Conservation (phyloP, 2,888 invertebrate genomes). For the Metellina segmentata region DNA sequence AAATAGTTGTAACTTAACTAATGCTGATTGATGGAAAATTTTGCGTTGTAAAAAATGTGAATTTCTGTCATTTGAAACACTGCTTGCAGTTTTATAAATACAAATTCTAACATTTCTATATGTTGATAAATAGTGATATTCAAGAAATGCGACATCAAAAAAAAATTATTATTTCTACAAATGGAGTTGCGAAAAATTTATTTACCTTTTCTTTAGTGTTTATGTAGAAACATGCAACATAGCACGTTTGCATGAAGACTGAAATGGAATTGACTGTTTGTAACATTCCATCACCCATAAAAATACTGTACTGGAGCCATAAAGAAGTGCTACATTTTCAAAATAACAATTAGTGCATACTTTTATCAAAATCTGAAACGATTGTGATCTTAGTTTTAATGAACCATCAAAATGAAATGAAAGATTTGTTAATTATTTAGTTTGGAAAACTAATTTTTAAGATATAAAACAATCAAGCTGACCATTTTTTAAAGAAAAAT, state of each 20-base stretch:
- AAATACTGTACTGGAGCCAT: conserved; percentile 90
- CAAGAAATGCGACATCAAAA: background rate
- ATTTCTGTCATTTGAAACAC: too few relatives aligned
- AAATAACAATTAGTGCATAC: too few relatives aligned
- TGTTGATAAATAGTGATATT: background rate
- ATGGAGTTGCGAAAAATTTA: background rate
- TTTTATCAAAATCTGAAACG: too few relatives aligned
- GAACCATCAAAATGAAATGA: too few relatives aligned
- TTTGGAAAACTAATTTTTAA: too few relatives aligned
- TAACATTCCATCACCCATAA: conserved; percentile 87
- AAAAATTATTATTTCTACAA: background rate
- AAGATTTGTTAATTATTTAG: too few relatives aligned
- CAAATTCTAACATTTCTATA: background rate
- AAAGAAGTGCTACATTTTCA: conserved; percentile 85
- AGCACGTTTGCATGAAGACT: conserved; percentile 86
- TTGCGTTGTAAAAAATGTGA: too few relatives aligned
- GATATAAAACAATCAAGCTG: background rate
- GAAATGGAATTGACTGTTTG: conserved; percentile 89
- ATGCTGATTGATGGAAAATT: too few relatives aligned
- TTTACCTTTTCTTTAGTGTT: conserved; percentile 86
- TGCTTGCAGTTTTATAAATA: too few relatives aligned
- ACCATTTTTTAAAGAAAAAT: background rate
- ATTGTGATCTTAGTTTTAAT: too few relatives aligned
- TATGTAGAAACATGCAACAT: conserved; percentile 88
- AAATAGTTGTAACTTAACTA: too few relatives aligned